Percentiles rank a stretch among this genome's conserved stretches.
Conservation (phyloP, 2,888 invertebrate genomes). For the Spatulosminthurus flaviceps region DNA sequence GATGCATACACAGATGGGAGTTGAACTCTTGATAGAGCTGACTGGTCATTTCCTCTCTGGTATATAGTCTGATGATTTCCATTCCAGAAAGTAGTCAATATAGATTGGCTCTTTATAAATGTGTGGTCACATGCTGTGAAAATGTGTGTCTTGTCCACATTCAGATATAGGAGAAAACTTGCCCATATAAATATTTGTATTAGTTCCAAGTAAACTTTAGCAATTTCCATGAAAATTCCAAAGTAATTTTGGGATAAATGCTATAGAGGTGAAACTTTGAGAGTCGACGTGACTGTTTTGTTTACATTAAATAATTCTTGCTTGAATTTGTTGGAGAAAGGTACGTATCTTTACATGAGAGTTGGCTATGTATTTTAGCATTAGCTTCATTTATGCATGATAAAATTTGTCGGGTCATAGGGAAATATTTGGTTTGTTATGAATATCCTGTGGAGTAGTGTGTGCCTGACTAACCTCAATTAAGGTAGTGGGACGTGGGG, state of each 20-base stretch:
- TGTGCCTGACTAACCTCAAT: conserved; percentile 3
- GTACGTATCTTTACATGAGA: too few species aligned
- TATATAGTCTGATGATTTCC: too few species aligned
- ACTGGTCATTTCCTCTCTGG: background rate
- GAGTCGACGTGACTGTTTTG: too few species aligned
- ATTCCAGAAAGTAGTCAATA: too few species aligned
- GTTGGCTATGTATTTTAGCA: too few species aligned
- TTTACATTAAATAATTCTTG: too few species aligned
- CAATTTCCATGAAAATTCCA: background rate
- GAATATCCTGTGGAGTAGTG: too few species aligned
- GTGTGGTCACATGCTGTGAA: background rate
- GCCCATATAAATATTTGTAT: background rate
- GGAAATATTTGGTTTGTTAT: too few species aligned
- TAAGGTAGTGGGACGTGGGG: background rate
- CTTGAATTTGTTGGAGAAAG: too few species aligned
- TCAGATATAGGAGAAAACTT: background rate
- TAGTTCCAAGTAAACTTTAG: background rate
- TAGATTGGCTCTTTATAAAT: background rate
- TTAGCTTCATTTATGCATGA: too few species aligned
- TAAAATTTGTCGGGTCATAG: too few species aligned
- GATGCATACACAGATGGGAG: background rate
- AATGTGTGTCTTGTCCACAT: background rate
- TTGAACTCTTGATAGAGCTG: background rate
- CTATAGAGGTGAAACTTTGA: too few species aligned
- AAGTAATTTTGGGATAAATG: background rate